Percentiles rank a stretch among this genome's conserved stretches.
Conservation (phyloP, 2,113 vertebrate species). For the Phainopepla nitens region DNA sequence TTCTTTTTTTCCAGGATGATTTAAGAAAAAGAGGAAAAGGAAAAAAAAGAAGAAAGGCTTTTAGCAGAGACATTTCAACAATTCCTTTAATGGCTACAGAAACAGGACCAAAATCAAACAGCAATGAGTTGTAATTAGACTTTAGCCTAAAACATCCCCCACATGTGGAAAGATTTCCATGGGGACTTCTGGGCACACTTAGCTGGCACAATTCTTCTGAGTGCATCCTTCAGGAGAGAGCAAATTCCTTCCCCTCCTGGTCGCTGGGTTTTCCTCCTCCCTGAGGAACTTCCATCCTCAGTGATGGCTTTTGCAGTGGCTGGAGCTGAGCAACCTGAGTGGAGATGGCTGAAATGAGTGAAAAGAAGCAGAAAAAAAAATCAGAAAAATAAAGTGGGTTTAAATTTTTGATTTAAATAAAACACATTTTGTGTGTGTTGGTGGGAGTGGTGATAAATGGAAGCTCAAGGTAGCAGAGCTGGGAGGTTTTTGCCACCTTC, state of each 20-base stretch:
- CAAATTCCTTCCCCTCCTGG: neutral
- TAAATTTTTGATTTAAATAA: neutral
- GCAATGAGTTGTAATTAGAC: slow-evolving; percentile 13
- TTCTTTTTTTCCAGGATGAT: neutral
- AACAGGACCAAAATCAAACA: slow-evolving; percentile 26
- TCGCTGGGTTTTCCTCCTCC: neutral
- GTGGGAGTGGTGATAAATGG: neutral
- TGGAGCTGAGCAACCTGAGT: neutral
- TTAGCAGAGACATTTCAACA: neutral
- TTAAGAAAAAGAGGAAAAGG: neutral
- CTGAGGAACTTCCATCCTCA: neutral
- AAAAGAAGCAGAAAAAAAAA: neutral
- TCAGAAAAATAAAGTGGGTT: rapidly evolving
- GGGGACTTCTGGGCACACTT: neutral
- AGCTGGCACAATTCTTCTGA: neutral
- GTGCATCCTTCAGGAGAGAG: neutral
- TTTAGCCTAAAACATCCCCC: slow-evolving; percentile 1
- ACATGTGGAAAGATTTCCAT: neutral
- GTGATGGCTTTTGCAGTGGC: neutral
- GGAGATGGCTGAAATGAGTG: neutral
- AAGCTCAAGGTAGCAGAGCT: neutral
- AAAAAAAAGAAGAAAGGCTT: neutral
- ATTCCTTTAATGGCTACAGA: neutral
- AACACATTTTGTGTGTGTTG: neutral
- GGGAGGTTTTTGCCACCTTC: neutral